Conservation (phyloP, 2,888 invertebrate genomes). For the Ellobium chinense region DNA sequence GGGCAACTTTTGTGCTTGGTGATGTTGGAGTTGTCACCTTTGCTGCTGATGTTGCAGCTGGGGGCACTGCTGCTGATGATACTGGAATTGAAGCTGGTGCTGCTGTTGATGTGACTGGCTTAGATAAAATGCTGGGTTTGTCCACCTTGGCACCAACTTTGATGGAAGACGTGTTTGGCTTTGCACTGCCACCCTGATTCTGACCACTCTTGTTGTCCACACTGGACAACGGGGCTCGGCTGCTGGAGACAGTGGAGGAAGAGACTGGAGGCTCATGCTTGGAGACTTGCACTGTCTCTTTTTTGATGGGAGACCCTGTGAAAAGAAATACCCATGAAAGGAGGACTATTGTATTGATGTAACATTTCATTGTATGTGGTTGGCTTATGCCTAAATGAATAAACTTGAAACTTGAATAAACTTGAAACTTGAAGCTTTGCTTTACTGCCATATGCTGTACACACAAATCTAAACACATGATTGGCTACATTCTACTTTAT, state of each 20-base stretch:
- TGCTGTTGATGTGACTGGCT: not conserved
- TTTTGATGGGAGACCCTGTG: no score
- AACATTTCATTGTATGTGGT: no score
- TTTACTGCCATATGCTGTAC: no score
- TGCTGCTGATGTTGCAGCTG: not conserved
- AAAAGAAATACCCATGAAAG: no score
- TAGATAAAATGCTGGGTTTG: not conserved
- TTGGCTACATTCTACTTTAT: no score
- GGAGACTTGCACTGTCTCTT: no score
- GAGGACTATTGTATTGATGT: no score
- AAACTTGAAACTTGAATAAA: no score
- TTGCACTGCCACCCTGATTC: not conserved
- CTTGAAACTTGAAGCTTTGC: no score
- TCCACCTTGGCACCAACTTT: not conserved
- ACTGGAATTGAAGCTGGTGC: not conserved
- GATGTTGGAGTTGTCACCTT: not conserved
- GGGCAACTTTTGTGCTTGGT: not conserved
- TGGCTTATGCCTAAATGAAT: no score
- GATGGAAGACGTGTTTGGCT: conserved; percentile 6
- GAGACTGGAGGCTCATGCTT: no score
- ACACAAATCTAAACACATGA: no score
- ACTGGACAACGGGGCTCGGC: not conserved
- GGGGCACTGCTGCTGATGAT: not conserved
- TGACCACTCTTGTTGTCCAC: not conserved
- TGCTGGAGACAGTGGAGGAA: not conserved